Conservation (phyloP, 1,140 invertebrate species). For the Sycophaga agraensis region DNA sequence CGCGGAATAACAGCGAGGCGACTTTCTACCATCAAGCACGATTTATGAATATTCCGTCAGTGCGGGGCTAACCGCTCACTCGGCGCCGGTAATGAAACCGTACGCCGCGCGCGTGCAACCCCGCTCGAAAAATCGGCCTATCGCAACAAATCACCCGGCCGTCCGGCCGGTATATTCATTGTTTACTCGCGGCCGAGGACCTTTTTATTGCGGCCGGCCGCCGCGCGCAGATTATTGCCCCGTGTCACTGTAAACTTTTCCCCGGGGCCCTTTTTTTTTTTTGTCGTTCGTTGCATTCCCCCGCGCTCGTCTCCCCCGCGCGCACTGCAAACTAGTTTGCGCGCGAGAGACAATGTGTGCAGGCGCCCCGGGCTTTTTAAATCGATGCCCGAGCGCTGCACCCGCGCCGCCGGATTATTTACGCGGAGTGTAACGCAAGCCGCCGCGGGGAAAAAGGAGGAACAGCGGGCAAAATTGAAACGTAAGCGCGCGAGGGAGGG, state of each 20-base stretch:
- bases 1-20: slow-evolving; percentile 50
- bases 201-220: slow-evolving; percentile 14
- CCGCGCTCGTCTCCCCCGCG: too few relatives aligned
- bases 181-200: neutral
- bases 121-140: neutral
- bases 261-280: neutral
- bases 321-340: too few relatives aligned
- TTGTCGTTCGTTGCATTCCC: neutral
- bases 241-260: neutral
- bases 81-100: slow-evolving; percentile 17
- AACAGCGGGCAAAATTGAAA: too few relatives aligned
- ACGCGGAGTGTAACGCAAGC: too few relatives aligned
- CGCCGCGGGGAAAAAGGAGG: too few relatives aligned
- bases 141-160: slow-evolving; percentile 19
- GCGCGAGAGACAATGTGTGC: too few relatives aligned
- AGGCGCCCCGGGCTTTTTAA: too few relatives aligned
- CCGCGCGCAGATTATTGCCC: neutral
- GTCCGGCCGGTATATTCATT: slow-evolving; percentile 9
- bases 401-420: too few relatives aligned
- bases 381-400: too few relatives aligned
- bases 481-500: too few relatives aligned
- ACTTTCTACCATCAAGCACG: slow-evolving; percentile 57
- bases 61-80: too few relatives aligned
- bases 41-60: slow-evolving; percentile 53
- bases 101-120: neutral